Conservation (phyloP, 2,797 vertebrate species). For the Triplophysa bombifrons region DNA sequence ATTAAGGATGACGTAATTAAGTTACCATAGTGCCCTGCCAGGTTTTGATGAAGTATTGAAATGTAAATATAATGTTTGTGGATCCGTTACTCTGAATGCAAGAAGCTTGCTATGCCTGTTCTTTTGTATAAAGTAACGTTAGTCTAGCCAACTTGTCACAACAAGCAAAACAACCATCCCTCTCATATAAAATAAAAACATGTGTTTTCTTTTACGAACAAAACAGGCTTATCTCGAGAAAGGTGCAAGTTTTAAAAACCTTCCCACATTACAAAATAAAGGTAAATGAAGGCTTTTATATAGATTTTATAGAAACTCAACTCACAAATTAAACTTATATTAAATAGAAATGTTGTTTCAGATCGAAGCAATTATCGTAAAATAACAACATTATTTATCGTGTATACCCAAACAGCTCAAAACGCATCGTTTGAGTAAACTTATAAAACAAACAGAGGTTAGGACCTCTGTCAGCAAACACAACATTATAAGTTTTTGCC, state of each 20-base stretch:
- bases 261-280: too few species aligned
- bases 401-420: not conserved
- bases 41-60: not conserved
- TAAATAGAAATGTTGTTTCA: too few species aligned
- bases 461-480: not conserved
- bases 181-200: not conserved
- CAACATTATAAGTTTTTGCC: not conserved
- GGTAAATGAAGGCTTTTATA: not conserved
- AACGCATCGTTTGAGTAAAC: not conserved
- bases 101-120: constrained; percentile 21
- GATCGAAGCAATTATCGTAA: too few species aligned
- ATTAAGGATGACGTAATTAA: too few species aligned
- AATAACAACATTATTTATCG: not conserved
- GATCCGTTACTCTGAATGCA: not conserved
- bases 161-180: constrained; percentile 9
- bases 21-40: too few species aligned
- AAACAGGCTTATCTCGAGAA: not conserved
- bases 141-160: not conserved
- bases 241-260: not conserved
- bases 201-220: constrained; percentile 10
- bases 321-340: too few species aligned
- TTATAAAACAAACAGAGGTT: not conserved
- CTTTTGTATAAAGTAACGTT: not conserved
- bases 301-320: not conserved
- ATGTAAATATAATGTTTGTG: not conserved